These are phyloP conservation scores for Conchocele bisecta DNA, from an alignment of 2,888 invertebrate species.

Conservation along the genomic window DNA sequence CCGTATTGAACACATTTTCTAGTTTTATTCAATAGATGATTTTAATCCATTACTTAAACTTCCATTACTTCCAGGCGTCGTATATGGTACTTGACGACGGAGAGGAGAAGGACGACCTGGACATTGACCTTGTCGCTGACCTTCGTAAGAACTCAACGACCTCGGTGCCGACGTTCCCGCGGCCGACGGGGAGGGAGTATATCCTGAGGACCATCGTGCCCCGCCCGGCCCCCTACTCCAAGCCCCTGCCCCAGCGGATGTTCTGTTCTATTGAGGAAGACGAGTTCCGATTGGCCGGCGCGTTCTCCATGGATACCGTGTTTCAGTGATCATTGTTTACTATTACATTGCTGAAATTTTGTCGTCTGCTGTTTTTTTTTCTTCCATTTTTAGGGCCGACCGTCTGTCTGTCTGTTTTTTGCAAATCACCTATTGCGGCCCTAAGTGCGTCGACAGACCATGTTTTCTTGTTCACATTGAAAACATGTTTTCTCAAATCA, in stretches of 20 bases:
- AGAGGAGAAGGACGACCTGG: constrained; percentile 75
- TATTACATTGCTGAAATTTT: not conserved
- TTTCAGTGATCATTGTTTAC: constrained; percentile 83
- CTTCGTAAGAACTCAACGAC: constrained; percentile 39
- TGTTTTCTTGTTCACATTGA: too few relatives aligned
- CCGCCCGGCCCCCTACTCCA: constrained; percentile 86
- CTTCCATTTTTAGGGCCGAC: too few relatives aligned
- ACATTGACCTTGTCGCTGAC: constrained; percentile 60
- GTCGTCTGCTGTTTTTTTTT: too few relatives aligned
- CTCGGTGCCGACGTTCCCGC: constrained; percentile 84
- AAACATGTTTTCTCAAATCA: too few relatives aligned
- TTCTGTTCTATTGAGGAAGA: constrained; percentile 88
- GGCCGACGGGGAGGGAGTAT: constrained; percentile 87
- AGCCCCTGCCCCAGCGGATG: constrained; percentile 87
- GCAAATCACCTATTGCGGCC: too few relatives aligned
- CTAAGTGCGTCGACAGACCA: too few relatives aligned
- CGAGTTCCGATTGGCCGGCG: constrained; percentile 89
- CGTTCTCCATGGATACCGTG: constrained; percentile 90
- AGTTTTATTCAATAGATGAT: not conserved
- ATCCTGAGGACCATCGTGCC: constrained; percentile 86
- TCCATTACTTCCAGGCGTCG: constrained; percentile 83
- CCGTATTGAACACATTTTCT: not conserved
- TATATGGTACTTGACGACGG: constrained; percentile 84
- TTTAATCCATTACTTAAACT: not conserved
- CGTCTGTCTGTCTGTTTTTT: too few relatives aligned